phyloP scores from a whole-genome alignment of 2,113 vertebrate genomes.

The Myrmecophaga tridactyla region DNA sequence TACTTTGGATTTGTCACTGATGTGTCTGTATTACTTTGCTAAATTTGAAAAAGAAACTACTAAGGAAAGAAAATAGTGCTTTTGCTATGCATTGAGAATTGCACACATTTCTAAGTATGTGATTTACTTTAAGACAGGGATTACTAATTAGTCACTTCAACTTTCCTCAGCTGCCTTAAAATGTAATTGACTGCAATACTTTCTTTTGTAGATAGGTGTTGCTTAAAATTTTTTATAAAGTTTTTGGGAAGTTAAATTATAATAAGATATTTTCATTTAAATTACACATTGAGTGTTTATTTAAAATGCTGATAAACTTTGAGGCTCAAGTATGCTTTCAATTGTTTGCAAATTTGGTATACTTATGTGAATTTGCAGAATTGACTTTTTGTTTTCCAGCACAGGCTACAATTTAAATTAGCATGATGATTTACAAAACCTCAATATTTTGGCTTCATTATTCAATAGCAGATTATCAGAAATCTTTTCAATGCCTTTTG shows the following conservation, averaged over 20 bases:
- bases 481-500: neutral
- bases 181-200: neutral
- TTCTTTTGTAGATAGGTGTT: neutral
- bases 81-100: neutral
- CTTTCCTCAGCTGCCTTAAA: neutral
- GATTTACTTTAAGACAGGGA: neutral
- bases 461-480: slow-evolving; percentile 14
- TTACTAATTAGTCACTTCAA: neutral
- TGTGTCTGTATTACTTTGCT: neutral
- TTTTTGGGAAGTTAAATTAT: neutral
- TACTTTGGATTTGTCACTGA: neutral
- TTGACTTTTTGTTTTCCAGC: neutral
- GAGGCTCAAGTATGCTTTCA: neutral
- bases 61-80: neutral
- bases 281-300: neutral
- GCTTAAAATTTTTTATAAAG: neutral
- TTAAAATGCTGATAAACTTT: neutral
- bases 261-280: neutral
- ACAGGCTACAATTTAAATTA: neutral
- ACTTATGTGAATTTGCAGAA: neutral
- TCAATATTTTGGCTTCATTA: neutral
- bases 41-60: neutral
- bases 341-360: neutral
- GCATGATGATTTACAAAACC: neutral
- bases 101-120: neutral